phyloP scores from a whole-genome alignment of 2,113 vertebrate species.

The Alethe castanea region DNA sequence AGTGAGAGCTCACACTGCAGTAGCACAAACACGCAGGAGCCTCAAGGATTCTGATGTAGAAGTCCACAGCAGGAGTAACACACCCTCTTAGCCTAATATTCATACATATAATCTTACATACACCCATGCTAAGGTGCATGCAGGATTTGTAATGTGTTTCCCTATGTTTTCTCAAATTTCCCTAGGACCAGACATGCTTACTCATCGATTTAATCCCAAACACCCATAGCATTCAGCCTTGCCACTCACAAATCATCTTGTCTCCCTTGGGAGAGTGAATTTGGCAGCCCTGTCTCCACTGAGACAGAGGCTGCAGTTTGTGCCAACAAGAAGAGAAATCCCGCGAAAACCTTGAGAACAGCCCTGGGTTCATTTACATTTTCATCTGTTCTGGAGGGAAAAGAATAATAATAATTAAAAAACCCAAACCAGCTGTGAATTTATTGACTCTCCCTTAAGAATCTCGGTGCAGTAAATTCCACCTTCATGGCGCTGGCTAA shows the following conservation, averaged over 20 bases:
- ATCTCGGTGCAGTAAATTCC: constrained; percentile 75
- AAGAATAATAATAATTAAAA: neutral
- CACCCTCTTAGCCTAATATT: neutral
- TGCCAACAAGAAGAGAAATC: constrained; percentile 53
- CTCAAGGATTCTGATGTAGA: neutral
- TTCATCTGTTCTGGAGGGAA: constrained; percentile 31
- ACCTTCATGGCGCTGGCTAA: constrained; percentile 76
- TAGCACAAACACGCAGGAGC: neutral
- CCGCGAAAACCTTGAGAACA: constrained; percentile 48
- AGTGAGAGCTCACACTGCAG: neutral
- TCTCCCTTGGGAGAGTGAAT: neutral
- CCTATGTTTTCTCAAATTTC: neutral
- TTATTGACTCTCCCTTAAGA: constrained; percentile 79
- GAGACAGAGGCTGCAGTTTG: neutral
- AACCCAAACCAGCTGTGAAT: constrained; percentile 68
- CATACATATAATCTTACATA: neutral
- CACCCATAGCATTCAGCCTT: neutral
- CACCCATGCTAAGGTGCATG: neutral
- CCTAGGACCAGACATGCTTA: neutral
- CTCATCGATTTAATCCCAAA: neutral
- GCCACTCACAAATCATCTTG: neutral
- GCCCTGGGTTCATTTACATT: constrained; percentile 55
- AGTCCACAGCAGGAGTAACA: neutral
- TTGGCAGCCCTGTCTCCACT: neutral
- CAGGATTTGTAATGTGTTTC: neutral